Evolutionary conservation across 2,888 invertebrate species (phyloP).

Genomic region (Cheilosia vernalis): DNA sequence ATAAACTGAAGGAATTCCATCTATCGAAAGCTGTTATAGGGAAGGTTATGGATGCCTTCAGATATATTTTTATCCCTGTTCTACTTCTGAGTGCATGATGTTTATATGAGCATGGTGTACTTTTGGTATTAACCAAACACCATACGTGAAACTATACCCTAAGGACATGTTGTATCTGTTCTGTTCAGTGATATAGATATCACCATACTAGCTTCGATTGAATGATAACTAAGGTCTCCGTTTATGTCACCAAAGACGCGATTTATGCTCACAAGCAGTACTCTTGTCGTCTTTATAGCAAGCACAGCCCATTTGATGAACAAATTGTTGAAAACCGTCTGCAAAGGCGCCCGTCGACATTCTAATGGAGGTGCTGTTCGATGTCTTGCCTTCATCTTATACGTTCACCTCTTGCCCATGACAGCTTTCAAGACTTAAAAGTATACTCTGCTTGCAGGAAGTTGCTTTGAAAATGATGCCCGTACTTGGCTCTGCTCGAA

Average conservation of each 20-base stretch:
- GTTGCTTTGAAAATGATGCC: slow-evolving; percentile 17
- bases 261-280: not conserved
- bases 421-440: slow-evolving; percentile 11
- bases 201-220: not conserved
- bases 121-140: too few species aligned
- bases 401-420: not conserved
- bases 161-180: not conserved
- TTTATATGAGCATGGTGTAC: too few species aligned
- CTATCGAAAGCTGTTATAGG: slow-evolving; percentile 17
- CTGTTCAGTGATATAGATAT: too few species aligned
- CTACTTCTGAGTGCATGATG: too few species aligned
- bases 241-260: slow-evolving; percentile 4
- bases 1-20: slow-evolving; percentile 19
- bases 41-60: slow-evolving; percentile 8
- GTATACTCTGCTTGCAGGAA: slow-evolving; percentile 17
- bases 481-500: not conserved
- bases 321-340: slow-evolving; percentile 30
- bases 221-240: slow-evolving; percentile 36
- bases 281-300: not conserved
- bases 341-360: slow-evolving; percentile 11
- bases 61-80: too few species aligned
- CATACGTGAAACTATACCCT: not conserved
- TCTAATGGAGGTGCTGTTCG: not conserved
- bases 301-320: not conserved
- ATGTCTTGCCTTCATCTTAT: not conserved